Evolutionary conservation across 2,113 vertebrate species (phyloP).

Genomic region (Mormyrus iriodes): DNA sequence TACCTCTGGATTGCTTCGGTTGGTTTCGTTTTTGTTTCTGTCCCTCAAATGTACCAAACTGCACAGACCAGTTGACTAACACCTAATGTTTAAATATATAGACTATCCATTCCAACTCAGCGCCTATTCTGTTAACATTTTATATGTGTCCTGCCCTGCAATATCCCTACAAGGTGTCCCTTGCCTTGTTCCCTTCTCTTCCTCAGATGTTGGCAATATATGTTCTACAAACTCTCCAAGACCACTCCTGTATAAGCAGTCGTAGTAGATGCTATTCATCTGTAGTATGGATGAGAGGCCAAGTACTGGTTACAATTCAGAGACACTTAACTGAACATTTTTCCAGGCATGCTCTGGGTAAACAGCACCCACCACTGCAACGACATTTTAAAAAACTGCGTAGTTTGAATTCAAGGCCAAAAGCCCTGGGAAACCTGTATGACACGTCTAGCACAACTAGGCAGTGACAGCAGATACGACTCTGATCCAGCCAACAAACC

Average conservation of each 20-base stretch:
- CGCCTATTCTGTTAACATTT: not conserved
- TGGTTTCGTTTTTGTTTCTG: not conserved
- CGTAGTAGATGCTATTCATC: not conserved
- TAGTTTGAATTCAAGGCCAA: not conserved
- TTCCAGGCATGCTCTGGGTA: not conserved
- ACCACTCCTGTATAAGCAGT: not conserved
- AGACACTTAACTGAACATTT: not conserved
- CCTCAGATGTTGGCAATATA: not conserved
- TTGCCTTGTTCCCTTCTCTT: not conserved
- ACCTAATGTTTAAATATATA: not conserved
- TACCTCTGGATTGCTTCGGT: not conserved
- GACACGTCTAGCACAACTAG: not conserved
- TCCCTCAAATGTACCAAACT: not conserved
- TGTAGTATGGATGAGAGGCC: not conserved
- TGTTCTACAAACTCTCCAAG: not conserved
- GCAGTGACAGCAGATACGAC: not conserved
- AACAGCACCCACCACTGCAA: not conserved
- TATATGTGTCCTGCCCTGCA: not conserved
- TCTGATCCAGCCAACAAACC: not conserved
- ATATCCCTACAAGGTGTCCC: not conserved
- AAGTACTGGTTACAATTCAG: not conserved
- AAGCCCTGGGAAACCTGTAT: not conserved
- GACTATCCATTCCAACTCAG: not conserved
- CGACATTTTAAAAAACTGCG: not conserved
- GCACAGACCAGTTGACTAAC: not conserved